These are phyloP conservation scores for Etia nguti DNA, from an alignment of 2,113 vertebrate genomes.

Conservation along the genomic window DNA sequence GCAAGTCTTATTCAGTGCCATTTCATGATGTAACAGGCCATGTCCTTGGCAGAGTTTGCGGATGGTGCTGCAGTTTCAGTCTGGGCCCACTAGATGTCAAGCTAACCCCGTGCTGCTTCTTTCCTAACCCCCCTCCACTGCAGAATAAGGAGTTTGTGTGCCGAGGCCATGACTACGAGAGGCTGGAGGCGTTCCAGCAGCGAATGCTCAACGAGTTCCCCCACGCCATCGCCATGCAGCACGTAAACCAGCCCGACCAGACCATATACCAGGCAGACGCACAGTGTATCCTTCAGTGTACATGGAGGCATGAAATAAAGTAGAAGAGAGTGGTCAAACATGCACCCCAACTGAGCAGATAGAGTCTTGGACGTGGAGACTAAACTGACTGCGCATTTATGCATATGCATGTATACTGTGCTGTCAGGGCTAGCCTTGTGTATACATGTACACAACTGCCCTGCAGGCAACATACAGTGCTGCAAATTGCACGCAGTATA, in stretches of 20 bases:
- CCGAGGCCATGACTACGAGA: conserved; percentile 96
- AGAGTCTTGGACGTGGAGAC: not conserved
- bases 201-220: conserved; percentile 98
- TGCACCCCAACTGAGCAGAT: not conserved
- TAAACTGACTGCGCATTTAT: not conserved
- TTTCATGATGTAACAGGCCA: conserved; percentile 51
- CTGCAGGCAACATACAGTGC: not conserved
- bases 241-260: conserved; percentile 97
- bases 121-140: not conserved
- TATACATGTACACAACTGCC: not conserved
- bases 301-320: not conserved
- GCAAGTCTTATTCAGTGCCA: conserved; percentile 15
- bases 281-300: conserved; percentile 86
- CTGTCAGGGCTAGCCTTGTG: not conserved
- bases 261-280: conserved; percentile 98
- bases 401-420: not conserved
- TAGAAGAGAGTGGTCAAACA: not conserved
- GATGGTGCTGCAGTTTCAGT: not conserved
- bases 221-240: conserved; percentile 98
- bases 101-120: conserved; percentile 24
- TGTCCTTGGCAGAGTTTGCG: conserved; percentile 16
- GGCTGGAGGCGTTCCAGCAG: conserved; percentile 98
- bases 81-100: conserved; percentile 67
- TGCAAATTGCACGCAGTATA: not conserved
- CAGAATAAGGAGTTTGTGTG: conserved; percentile 99